Base-by-base conservation (phyloP, 2,113 vertebrate genomes). In the Zapornia atra region DNA sequence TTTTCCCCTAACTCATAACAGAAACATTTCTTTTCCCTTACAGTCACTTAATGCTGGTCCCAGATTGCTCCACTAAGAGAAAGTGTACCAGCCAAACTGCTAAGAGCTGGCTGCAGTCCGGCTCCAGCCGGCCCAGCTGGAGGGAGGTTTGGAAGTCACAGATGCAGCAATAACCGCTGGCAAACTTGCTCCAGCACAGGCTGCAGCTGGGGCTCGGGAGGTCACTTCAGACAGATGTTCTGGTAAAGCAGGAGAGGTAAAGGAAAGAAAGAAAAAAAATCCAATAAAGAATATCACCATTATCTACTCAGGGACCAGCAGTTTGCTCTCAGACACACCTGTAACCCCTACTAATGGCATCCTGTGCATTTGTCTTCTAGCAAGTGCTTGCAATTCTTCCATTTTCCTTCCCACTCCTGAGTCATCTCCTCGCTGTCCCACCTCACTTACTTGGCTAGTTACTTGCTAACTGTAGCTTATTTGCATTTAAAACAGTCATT, bases 101-200 rank as follows among this genome's bases (percentile, higher is more conserved):
- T 29, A 54, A 1, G 68, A 64, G 51, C 15, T 64, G 78, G 72
- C 42, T 82, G 36, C 73, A 26, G 46, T 64, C 38, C 69, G 80
- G 78, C 82, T 66, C 64, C 64, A 90, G 88, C 76, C 91, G 70
- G 86, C 72, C 91, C 94, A 94, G 84, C 83, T 91, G 80, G 7
- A 90, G 88, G 22, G 12, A 34, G 86, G 75, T 92, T 46, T 25
- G 70, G 36, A 73, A 81, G 76, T 63, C 95, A 68, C 92, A 95
- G 91, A 75, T 78, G 89, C 77, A 95, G 65, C 92, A 86, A 84
- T 51, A 92, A 92, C 86, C 86, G 64, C 72, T 36, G 82, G 92
- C 88, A 93, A 65, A 59, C 79, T 33, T 61, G 54, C 31, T 26
- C 16, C 26, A 42, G 28, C 71, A 46, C 40, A 40, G 72, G 78